Base-by-base conservation (phyloP, 2,113 vertebrate genomes). In the Speoplatyrhinus poulsoni region DNA sequence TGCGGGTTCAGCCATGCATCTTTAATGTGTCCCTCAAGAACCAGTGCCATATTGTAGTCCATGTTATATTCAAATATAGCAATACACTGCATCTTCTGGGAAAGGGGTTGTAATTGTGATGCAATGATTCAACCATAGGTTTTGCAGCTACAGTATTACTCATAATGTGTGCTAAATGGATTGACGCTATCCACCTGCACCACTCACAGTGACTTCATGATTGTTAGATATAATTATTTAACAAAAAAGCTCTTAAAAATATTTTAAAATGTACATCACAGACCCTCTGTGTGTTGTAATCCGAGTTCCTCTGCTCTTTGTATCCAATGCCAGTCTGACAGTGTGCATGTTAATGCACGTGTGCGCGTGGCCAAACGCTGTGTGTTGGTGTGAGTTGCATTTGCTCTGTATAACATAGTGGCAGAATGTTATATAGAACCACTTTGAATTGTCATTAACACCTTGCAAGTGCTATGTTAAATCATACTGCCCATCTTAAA, bases 111-210 rank as follows among this genome's bases (percentile, higher is more conserved):
- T 60, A 49, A 47, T 58, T 75, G 73, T 72, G 48, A 59, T 19
- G 67, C 59, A 67, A 56, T 78, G 54, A 54, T 65, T 62, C 17
- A 36, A 60, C 56, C 33, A 50, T 46, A 56, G 10, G 52, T 74
- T 76, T 79, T 74, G 72, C 72, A 76, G 69, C 36, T 47, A 56
- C 67, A 73, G 62, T 61, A 79, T 60, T 54, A 65, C 75, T 80
- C 33, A 60, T 65, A 78, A 69, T 3, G 54, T 48, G 36, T 72
- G 74, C 75, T 67, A 72, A 69, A 52, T 72, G 59, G 64, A 78
- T 73, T 59, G 62, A 76, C 54, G 69, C 53, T 48, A 10, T 77
- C 26, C 33, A n/a, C 71, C 67, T 60, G 32, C 50, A 10, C 6
- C 52, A 70, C 41, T 50, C 32, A 16, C 65, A 52, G 50, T 41